phyloP scores from a whole-genome alignment of 2,797 vertebrate species.

The Steatocranus sp. region DNA sequence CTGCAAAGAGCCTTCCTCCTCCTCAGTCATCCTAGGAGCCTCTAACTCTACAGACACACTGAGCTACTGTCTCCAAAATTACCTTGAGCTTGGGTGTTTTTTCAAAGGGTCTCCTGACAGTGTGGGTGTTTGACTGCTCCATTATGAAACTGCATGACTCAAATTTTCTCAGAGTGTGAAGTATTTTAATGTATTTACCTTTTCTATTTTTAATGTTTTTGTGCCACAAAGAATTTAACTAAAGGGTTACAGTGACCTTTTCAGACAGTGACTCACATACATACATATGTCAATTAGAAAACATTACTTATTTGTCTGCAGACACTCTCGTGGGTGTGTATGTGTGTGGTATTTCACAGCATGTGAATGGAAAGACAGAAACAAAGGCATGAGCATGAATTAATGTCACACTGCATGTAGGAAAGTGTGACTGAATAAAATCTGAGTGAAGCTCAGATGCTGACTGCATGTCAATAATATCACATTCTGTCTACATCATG shows the following conservation, averaged over 20 bases:
- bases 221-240: background rate
- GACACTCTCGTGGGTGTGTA: background rate
- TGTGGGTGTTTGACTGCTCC: background rate
- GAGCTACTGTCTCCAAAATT: background rate
- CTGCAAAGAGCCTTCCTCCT: background rate
- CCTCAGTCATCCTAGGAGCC: background rate
- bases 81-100: background rate
- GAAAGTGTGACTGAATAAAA: background rate
- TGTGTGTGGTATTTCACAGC: background rate
- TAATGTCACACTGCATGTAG: background rate
- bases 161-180: background rate
- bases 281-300: background rate
- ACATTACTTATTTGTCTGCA: background rate
- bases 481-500: background rate
- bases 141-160: background rate
- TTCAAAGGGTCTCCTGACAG: background rate
- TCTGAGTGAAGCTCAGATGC: background rate
- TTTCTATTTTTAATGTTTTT: background rate
- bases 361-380: background rate
- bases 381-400: background rate
- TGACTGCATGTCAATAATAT: background rate
- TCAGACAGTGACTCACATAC: background rate
- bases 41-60: background rate
- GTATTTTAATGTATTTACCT: background rate
- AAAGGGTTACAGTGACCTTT: background rate